These are phyloP conservation scores for Rhinolophus sinicus DNA, from an alignment of 2,113 vertebrate species.

Conservation along the genomic window DNA sequence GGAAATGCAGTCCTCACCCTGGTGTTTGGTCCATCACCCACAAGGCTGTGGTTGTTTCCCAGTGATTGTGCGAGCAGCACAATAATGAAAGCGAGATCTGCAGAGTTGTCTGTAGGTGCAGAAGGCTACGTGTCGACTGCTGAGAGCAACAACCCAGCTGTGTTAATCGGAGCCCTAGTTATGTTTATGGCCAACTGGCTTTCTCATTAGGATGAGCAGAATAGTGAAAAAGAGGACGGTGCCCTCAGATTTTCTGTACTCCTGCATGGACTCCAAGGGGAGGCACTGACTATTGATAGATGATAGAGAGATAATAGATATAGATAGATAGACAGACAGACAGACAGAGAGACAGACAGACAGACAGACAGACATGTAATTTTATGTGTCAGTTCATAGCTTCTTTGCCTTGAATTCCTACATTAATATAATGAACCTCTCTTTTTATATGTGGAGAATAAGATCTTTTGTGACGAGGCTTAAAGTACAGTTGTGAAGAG, in stretches of 20 bases:
- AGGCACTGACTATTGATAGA: not conserved
- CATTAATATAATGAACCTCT: slow-evolving; percentile 35
- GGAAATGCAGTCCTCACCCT: slow-evolving; percentile 14
- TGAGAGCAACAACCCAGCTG: not conserved
- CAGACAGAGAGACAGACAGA: not conserved
- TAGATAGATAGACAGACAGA: not conserved
- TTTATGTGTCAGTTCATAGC: not conserved
- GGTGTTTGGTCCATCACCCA: not conserved
- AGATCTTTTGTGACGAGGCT: not conserved
- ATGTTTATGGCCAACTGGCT: slow-evolving; percentile 42
- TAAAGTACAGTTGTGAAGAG: not conserved
- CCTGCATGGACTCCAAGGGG: not conserved
- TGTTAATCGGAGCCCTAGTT: not conserved
- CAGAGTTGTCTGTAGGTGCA: not conserved
- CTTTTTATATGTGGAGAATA: not conserved
- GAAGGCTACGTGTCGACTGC: slow-evolving; percentile 12
- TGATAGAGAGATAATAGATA: not conserved
- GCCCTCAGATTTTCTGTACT: not conserved
- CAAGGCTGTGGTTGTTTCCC: slow-evolving; percentile 57
- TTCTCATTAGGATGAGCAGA: slow-evolving; percentile 60
- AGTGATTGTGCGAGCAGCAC: not conserved
- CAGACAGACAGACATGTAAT: not conserved
- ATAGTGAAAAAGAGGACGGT: not conserved
- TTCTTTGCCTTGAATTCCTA: not conserved
- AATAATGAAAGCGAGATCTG: not conserved